Evolutionary conservation across 2,113 vertebrate species (phyloP).

Genomic region (Siniperca chuatsi): DNA sequence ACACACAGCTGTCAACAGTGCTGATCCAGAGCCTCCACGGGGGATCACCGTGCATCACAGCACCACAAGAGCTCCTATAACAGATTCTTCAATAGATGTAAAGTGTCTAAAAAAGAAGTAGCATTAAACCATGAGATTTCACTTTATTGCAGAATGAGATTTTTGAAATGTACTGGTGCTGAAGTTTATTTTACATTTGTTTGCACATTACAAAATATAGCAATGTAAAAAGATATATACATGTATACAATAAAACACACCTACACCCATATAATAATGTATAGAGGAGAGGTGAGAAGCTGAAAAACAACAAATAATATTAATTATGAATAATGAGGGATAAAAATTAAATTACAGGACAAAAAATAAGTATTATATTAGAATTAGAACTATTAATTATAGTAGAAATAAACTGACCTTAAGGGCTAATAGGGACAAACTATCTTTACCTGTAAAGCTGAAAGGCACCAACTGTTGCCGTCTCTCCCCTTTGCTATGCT

Average conservation of each 20-base stretch:
- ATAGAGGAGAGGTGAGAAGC: background rate
- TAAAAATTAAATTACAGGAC: background rate
- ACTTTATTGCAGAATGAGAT: constrained; percentile 14
- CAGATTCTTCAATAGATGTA: constrained; percentile 2
- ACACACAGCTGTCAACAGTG: constrained; percentile 66
- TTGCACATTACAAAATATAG: background rate
- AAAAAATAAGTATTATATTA: background rate
- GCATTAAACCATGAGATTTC: constrained; percentile 19
- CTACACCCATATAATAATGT: too few relatives aligned
- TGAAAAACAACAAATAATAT: background rate
- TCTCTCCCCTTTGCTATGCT: constrained; percentile 76
- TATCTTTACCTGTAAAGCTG: constrained; percentile 37
- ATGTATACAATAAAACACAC: background rate
- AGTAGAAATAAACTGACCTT: background rate
- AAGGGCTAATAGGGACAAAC: background rate
- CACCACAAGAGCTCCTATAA: constrained; percentile 15
- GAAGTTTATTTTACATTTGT: background rate
- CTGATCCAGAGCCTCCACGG: constrained; percentile 43
- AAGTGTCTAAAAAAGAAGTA: background rate
- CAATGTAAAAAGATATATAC: background rate
- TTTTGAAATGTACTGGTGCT: background rate
- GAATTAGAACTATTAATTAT: background rate
- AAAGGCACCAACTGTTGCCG: constrained; percentile 59
- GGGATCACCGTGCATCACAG: constrained; percentile 32
- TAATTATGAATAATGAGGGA: background rate